Evolutionary conservation across 2,888 invertebrate genomes (phyloP), one percentile per base, ranked within the genome.

Genomic region (Lasioglossum zephyrum): DNA sequence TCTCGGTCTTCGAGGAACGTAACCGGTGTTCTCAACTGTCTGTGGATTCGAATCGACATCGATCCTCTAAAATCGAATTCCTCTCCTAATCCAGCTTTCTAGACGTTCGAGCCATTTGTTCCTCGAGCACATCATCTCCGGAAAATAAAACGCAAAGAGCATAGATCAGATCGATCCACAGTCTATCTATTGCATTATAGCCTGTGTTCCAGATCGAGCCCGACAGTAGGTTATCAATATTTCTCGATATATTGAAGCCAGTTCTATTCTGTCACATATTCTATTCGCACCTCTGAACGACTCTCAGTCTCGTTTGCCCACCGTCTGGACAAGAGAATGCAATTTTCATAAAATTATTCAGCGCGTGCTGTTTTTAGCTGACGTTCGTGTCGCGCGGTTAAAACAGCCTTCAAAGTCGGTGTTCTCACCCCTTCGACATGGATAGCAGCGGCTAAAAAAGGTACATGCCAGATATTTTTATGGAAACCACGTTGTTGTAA

Each of bases 11-110:
- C 31, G 31, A 26, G 60, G 60, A 63, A 63, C 60, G 16, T 3
- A 4, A 31, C 60, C 60, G 60, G 60, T 63, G 60, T 63, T 63
- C 60, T 63, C 60, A 63, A 63, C 60, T 63, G 16, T 16, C 60
- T 63, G 60, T 26, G 13, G 26, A 60, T 26, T 63, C 31, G 31
- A 63, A 31, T 26, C 60, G 0, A 5, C 5, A 26, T 26, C n/a
- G 60, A 60, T 11, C 13, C 60, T 60, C 53, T 0, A 53, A 53
- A 53, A 53, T 22, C 53, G 22, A n/a, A 8, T 8, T 22, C 22
- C 53, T 22, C 22, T 22, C 22, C 53, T 9, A 3, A 22, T n/a
- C 53, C 0, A n/a, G 9, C 8, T 22, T 53, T 53, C 53, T n/a
- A 8, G 53, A n/a, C 53, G 1, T 9, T 18, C 8, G 9, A 53